Conservation (phyloP, 1,140 invertebrate genomes). For the Bombus fervidus region DNA sequence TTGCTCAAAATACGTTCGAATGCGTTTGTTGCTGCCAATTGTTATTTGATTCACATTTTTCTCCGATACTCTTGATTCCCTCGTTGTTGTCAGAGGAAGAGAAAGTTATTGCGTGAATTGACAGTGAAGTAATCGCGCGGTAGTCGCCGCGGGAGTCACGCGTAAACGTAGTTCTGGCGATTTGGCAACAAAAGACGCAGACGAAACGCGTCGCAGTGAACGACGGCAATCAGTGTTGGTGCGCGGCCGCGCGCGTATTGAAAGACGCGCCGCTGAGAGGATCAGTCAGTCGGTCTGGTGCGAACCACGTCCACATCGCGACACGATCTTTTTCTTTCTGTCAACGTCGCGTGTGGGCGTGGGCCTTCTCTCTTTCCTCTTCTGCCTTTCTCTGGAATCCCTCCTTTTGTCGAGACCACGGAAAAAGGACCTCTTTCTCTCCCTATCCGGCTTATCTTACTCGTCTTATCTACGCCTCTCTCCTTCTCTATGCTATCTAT, state of each 20-base stretch:
- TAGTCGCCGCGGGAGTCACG: slow-evolving; percentile 18
- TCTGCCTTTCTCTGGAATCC: no score
- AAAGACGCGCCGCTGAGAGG: slow-evolving; percentile 78
- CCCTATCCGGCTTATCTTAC: background rate
- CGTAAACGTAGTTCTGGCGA: background rate
- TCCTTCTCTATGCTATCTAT: slow-evolving; percentile 26
- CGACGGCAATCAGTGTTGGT: slow-evolving; percentile 76
- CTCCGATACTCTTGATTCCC: no score
- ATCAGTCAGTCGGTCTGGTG: slow-evolving; percentile 74
- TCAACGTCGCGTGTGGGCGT: slow-evolving; percentile 69
- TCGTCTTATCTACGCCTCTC: slow-evolving; percentile 20
- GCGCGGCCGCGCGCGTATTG: slow-evolving; percentile 61
- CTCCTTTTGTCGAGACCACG: background rate
- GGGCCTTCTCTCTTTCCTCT: background rate
- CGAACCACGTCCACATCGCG: slow-evolving; percentile 62
- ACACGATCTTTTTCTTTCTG: slow-evolving; percentile 64
- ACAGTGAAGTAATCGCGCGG: slow-evolving; percentile 4
- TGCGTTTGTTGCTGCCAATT: background rate
- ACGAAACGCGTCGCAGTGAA: slow-evolving; percentile 63
- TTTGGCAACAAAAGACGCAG: slow-evolving; percentile 63
- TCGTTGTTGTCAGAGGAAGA: background rate
- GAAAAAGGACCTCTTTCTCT: slow-evolving; percentile 1
- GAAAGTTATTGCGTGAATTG: background rate
- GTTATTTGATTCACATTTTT: background rate
- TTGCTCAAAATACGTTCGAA: background rate